Evolutionary conservation across 2,888 invertebrate genomes (phyloP).

Genomic region (Eupithecia exiguata): DNA sequence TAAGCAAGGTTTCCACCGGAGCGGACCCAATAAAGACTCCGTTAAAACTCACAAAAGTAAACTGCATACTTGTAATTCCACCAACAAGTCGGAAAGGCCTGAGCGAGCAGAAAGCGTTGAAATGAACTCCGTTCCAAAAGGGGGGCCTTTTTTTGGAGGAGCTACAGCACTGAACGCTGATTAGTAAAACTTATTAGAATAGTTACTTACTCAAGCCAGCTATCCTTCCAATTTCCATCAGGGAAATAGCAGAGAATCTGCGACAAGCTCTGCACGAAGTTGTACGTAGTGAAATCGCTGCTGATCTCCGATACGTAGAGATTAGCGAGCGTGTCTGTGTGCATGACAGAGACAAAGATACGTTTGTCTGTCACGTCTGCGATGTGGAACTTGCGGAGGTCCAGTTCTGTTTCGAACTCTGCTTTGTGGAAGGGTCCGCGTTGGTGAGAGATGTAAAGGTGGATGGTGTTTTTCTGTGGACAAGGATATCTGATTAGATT

Average conservation of each 20-base stretch:
- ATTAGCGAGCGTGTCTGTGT: slow-evolving; percentile 88
- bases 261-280: slow-evolving; percentile 91
- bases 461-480: slow-evolving; percentile 79
- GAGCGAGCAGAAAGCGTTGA: no score
- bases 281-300: slow-evolving; percentile 85
- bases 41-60: no score
- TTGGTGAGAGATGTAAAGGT: slow-evolving; percentile 91
- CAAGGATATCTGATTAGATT: slow-evolving; percentile 26
- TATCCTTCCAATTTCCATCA: slow-evolving; percentile 90
- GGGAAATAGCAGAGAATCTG: slow-evolving; percentile 93
- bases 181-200: not conserved
- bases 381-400: slow-evolving; percentile 88
- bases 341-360: slow-evolving; percentile 92
- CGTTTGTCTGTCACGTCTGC: slow-evolving; percentile 92
- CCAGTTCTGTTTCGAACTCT: slow-evolving; percentile 88
- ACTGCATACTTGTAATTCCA: no score
- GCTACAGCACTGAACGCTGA: no score
- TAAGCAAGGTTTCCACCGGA: no score
- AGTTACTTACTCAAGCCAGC: slow-evolving; percentile 90
- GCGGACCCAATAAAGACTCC: no score
- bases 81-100: no score
- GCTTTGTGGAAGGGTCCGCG: slow-evolving; percentile 88
- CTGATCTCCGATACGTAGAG: slow-evolving; percentile 91
- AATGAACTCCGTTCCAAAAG: no score
- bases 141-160: no score